Evolutionary conservation across 2,888 invertebrate genomes (phyloP).

Genomic region (Lacanobia oleracea): DNA sequence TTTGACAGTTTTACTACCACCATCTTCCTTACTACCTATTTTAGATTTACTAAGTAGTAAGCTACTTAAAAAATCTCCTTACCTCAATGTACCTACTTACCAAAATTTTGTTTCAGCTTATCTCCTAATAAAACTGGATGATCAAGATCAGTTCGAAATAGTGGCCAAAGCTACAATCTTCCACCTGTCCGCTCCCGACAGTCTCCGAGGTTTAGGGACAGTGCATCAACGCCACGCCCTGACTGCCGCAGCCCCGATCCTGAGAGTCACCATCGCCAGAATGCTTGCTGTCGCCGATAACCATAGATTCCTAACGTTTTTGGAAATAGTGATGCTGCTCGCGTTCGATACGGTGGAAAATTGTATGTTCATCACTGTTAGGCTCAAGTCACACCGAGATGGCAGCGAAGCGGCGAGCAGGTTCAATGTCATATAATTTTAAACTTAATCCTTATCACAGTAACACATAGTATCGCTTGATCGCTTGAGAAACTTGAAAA

Average conservation of each 20-base stretch:
- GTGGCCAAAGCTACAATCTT: slow-evolving; percentile 76
- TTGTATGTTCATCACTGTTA: slow-evolving; percentile 71
- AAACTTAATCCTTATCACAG: too few species aligned
- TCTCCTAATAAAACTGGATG: slow-evolving; percentile 77
- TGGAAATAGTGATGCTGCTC: slow-evolving; percentile 76
- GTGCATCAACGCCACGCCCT: slow-evolving; percentile 66
- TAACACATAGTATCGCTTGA: too few species aligned
- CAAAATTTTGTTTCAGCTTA: slow-evolving; percentile 74
- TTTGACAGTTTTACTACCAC: too few species aligned
- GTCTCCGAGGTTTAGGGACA: slow-evolving; percentile 60
- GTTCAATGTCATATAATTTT: too few species aligned
- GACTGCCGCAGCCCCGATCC: slow-evolving; percentile 71
- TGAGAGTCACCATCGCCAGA: slow-evolving; percentile 72
- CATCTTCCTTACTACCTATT: too few species aligned
- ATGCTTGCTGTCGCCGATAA: slow-evolving; percentile 77
- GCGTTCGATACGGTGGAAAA: slow-evolving; percentile 76
- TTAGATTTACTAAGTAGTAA: too few species aligned
- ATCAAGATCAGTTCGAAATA: slow-evolving; percentile 76
- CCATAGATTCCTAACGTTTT: slow-evolving; percentile 75
- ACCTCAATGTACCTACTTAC: not conserved
- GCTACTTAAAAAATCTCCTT: not conserved
- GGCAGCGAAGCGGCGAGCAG: too few species aligned
- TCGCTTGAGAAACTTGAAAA: too few species aligned
- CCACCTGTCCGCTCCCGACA: slow-evolving; percentile 78
- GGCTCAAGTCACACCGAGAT: too few species aligned